A percentile compares a stretch with the other conserved stretches of the same genome.
Evolutionary conservation across 2,888 invertebrate species (phyloP).

Genomic region (Aricia artaxerxes): DNA sequence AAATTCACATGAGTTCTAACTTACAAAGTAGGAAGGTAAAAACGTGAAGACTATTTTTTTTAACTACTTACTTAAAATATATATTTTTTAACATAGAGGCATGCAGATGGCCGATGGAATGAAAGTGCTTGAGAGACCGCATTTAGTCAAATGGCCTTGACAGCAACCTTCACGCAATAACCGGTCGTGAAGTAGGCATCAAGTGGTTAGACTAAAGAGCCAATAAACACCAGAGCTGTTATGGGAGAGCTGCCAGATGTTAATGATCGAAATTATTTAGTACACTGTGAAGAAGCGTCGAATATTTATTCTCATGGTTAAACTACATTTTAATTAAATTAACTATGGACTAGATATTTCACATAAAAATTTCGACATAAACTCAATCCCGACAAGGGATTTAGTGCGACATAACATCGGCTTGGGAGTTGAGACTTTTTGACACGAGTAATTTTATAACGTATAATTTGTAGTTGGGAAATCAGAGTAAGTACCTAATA

Average conservation of each 20-base stretch:
- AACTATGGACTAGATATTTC: background rate
- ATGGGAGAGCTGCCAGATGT: background rate
- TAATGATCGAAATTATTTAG: background rate
- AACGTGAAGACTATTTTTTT: no score
- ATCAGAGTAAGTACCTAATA: slow-evolving; percentile 18
- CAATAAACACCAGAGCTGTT: background rate
- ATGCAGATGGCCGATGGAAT: background rate
- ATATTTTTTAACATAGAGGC: background rate
- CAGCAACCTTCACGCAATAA: slow-evolving; percentile 14
- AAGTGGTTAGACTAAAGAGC: background rate
- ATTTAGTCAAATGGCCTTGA: background rate
- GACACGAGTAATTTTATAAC: slow-evolving; percentile 2
- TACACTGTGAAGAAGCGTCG: background rate
- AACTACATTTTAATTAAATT: no score
- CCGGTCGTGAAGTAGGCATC: slow-evolving; percentile 11
- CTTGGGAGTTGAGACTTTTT: background rate
- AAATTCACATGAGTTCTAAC: background rate
- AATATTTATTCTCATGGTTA: background rate
- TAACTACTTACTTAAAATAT: no score
- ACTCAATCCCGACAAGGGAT: background rate
- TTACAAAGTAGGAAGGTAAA: background rate
- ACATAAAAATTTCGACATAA: background rate
- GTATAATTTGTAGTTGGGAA: background rate
- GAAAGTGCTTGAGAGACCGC: slow-evolving; percentile 3
- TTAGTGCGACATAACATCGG: background rate